A percentile compares a stretch with the other conserved stretches of the same genome.
These are phyloP conservation scores for Cololabis saira DNA, from an alignment of 2,113 vertebrate species.

Conservation along the genomic window DNA sequence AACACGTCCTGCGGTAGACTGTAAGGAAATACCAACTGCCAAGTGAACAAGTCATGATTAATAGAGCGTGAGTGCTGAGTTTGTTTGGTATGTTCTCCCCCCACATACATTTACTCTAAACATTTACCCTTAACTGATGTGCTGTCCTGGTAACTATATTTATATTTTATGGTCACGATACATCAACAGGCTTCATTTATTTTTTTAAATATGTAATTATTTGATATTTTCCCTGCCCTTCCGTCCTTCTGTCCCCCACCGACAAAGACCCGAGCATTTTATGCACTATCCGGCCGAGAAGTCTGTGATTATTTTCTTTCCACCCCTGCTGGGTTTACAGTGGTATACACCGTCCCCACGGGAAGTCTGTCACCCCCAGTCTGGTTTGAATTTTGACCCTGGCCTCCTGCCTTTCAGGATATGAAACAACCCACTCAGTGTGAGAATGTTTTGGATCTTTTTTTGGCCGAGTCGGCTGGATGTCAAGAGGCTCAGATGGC, in stretches of 20 bases:
- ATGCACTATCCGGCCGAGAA: constrained; percentile 33
- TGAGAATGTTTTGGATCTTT: constrained; percentile 50
- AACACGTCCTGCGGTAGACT: no score
- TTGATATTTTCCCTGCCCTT: no score
- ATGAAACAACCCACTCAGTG: constrained; percentile 69
- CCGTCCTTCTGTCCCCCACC: background rate
- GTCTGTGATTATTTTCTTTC: no score
- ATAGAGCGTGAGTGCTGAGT: no score
- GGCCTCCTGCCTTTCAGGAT: constrained; percentile 71
- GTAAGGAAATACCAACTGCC: no score
- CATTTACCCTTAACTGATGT: no score
- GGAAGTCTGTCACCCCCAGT: constrained; percentile 52
- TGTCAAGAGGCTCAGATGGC: constrained; percentile 31
- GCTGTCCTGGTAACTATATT: no score
- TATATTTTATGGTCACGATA: no score
- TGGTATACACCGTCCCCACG: constrained; percentile 70
- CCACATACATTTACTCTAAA: no score
- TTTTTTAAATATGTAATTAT: no score
- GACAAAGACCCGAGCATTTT: constrained; percentile 32
- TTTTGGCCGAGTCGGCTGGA: constrained; percentile 37
- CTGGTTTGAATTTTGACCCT: constrained; percentile 78
- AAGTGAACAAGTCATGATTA: no score
- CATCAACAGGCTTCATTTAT: background rate
- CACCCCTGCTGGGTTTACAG: constrained; percentile 72
- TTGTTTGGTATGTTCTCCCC: no score